These are phyloP conservation scores for Copsychus sechellarum DNA, from an alignment of 2,113 vertebrate species.

Conservation along the genomic window DNA sequence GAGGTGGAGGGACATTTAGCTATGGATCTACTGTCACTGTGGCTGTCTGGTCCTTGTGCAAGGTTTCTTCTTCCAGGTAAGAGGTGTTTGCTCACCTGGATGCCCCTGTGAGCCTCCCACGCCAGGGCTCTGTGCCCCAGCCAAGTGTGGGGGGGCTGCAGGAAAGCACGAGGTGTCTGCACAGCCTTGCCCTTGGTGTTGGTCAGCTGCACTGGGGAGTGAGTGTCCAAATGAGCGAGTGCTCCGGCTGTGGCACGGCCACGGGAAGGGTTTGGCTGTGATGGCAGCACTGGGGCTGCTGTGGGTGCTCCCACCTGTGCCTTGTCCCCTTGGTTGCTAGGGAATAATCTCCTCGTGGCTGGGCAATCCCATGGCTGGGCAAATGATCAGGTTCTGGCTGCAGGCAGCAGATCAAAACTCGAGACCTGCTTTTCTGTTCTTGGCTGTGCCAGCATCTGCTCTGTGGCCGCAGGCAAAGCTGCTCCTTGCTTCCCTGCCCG, in stretches of 20 bases:
- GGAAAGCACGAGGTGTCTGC: background rate
- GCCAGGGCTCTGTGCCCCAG: background rate
- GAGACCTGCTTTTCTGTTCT: background rate
- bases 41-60: background rate
- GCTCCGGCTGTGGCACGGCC: background rate
- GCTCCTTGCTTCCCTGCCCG: background rate
- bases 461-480: background rate
- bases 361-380: background rate
- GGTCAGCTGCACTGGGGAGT: accelerated
- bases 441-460: background rate
- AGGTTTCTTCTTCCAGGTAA: background rate
- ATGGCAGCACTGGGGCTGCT: accelerated
- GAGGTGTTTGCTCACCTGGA: background rate
- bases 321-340: background rate
- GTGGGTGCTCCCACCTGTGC: background rate
- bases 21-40: background rate
- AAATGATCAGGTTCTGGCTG: background rate
- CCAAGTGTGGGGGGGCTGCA: accelerated
- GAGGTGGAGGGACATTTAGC: accelerated
- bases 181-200: background rate
- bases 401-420: background rate
- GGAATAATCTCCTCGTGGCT: background rate
- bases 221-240: accelerated
- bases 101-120: background rate
- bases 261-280: background rate